phyloP scores from a whole-genome alignment of 1,140 invertebrate species.

The Macrobrachium rosenbergii region DNA sequence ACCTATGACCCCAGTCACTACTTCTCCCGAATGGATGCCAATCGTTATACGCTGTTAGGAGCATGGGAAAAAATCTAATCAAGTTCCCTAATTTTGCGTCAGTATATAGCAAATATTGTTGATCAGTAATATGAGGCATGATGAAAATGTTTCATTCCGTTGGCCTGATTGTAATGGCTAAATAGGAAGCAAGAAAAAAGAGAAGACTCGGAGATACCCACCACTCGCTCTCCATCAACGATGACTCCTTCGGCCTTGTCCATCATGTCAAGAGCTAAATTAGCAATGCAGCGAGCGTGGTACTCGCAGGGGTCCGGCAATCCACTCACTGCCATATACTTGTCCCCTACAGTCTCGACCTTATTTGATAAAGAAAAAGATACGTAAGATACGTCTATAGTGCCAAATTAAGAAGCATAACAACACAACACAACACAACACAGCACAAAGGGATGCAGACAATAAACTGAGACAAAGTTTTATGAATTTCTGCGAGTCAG shows the following conservation, averaged over 20 bases:
- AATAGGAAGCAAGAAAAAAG: no score
- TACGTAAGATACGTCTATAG: neutral
- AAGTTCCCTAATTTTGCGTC: no score
- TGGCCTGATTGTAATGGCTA: no score
- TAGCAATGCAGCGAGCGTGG: constrained; percentile 93
- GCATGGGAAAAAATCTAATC: no score
- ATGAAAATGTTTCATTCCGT: no score
- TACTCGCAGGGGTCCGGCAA: constrained; percentile 91
- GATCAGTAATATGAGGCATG: no score
- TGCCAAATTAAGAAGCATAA: no score
- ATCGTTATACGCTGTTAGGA: constrained; percentile 88
- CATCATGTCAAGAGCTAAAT: constrained; percentile 96
- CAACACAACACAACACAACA: no score
- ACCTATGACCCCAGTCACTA: constrained; percentile 96
- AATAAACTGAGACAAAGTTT: no score
- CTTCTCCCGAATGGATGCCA: constrained; percentile 95
- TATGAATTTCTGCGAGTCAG: no score
- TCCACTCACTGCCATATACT: constrained; percentile 99
- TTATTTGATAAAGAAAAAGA: constrained; percentile 70
- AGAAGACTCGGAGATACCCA: constrained; percentile 72
- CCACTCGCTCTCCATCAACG: constrained; percentile 87
- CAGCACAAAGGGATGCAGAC: no score
- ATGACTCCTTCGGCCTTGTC: constrained; percentile 89
- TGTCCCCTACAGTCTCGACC: constrained; percentile 99
- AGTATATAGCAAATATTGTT: no score